Evolutionary conservation across 1,140 invertebrate genomes (phyloP).

Genomic region (Dendroctonus ponderosae): DNA sequence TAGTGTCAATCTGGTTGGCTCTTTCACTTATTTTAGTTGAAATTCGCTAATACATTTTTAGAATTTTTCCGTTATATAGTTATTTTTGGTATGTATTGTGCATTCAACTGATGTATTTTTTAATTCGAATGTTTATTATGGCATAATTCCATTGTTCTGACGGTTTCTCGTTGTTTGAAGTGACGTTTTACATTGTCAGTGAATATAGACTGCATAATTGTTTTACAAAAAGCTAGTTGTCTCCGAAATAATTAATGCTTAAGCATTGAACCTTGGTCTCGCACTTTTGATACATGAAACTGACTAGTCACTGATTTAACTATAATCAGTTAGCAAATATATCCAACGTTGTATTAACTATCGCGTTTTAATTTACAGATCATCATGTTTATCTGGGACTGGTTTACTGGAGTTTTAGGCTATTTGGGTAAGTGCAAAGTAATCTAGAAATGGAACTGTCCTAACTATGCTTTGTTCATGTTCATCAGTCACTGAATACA

Average conservation of each 20-base stretch:
- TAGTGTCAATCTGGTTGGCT: constrained; percentile 2
- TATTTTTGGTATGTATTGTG: too few species aligned
- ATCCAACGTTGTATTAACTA: neutral
- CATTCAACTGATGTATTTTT: too few species aligned
- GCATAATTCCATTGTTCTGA: too few species aligned
- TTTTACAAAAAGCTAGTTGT: too few species aligned
- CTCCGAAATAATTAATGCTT: too few species aligned
- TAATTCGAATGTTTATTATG: too few species aligned
- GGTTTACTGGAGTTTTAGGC: constrained; percentile 94
- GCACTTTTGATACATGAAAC: too few species aligned
- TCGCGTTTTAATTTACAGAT: constrained; percentile 23
- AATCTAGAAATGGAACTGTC: neutral
- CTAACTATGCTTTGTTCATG: neutral
- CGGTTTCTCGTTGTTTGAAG: neutral
- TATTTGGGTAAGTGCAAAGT: constrained; percentile 79
- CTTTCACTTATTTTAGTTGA: constrained; percentile 2
- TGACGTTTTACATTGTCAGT: constrained; percentile 8
- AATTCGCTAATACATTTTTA: neutral
- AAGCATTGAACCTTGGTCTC: too few species aligned
- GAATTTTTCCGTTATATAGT: neutral
- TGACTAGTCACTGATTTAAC: too few species aligned
- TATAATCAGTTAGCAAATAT: too few species aligned
- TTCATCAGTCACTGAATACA: neutral
- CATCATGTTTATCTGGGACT: constrained; percentile 96
- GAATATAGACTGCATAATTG: too few species aligned